A percentile compares a stretch with the other conserved stretches of the same genome.
These are phyloP conservation scores for Bombus waltoni DNA, from an alignment of 1,140 invertebrate species.

Conservation along the genomic window DNA sequence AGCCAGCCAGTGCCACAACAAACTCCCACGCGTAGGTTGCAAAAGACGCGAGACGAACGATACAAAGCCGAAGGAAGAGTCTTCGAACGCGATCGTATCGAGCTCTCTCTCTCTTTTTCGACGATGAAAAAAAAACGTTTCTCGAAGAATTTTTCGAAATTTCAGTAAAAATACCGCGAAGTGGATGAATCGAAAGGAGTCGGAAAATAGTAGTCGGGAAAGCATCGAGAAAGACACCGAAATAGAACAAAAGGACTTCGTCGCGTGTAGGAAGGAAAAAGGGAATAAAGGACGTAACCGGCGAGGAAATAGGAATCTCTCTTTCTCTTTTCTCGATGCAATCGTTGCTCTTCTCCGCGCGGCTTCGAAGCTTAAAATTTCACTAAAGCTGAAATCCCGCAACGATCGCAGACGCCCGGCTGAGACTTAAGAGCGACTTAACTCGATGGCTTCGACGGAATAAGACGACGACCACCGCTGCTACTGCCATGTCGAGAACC, in stretches of 20 bases:
- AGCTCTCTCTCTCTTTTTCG: neutral
- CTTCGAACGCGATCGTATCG: neutral
- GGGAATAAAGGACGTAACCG: no score
- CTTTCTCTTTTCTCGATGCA: neutral
- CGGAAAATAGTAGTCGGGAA: no score
- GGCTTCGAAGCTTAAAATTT: conserved; percentile 42
- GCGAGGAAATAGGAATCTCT: neutral
- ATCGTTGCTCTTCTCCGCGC: conserved; percentile 34
- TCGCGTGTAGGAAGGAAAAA: neutral
- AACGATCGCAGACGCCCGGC: conserved; percentile 35
- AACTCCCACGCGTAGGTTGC: neutral
- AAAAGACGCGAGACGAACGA: neutral
- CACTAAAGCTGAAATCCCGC: conserved; percentile 48
- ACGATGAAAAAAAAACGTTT: neutral
- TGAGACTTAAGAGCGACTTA: conserved; percentile 40
- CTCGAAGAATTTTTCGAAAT: neutral
- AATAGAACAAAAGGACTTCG: no score
- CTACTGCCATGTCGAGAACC: neutral
- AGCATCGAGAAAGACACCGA: neutral
- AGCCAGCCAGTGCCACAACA: neutral
- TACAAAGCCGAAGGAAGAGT: neutral
- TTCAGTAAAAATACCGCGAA: no score
- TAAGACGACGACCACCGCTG: neutral
- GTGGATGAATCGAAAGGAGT: no score
- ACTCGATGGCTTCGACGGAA: conserved; percentile 31